Evolutionary conservation across 2,888 invertebrate species (phyloP).

Genomic region (Trilocha varians): DNA sequence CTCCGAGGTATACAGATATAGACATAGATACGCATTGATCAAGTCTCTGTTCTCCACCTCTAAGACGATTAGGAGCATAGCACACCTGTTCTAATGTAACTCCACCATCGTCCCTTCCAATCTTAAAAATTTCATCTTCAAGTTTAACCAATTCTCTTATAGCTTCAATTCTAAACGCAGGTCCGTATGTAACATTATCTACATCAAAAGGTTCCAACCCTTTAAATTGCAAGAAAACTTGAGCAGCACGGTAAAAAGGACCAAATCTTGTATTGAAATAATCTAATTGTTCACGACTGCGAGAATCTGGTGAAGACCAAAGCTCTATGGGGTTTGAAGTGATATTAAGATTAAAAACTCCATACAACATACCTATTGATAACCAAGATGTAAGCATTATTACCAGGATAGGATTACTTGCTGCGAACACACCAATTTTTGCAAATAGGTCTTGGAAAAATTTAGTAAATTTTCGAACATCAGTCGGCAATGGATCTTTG

Average conservation of each 20-base stretch:
- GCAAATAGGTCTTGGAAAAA: conserved; percentile 43
- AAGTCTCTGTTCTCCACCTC: conserved; percentile 67
- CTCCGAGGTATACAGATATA: conserved; percentile 84
- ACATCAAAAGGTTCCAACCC: conserved; percentile 53
- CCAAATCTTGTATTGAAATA: conserved; percentile 91
- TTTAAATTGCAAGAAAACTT: conserved; percentile 84
- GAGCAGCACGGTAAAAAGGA: conserved; percentile 92
- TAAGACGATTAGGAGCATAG: conserved; percentile 84
- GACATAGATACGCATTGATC: conserved; percentile 87
- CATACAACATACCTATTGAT: conserved; percentile 74
- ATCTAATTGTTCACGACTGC: conserved; percentile 86
- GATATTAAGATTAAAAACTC: conserved; percentile 78
- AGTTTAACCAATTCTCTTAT: conserved; percentile 79
- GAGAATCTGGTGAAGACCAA: conserved; percentile 90
- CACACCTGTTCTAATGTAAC: conserved; percentile 77
- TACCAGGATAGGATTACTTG: conserved; percentile 76
- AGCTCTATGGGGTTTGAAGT: conserved; percentile 93
- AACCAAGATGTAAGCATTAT: conserved; percentile 77
- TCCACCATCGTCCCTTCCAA: conserved; percentile 69
- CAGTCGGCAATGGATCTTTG: conserved; percentile 9
- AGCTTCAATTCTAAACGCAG: conserved; percentile 85
- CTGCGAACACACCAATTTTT: conserved; percentile 71
- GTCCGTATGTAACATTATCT: conserved; percentile 77
- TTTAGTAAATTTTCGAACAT: conserved; percentile 26
- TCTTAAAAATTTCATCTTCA: conserved; percentile 77